phyloP scores from a whole-genome alignment of 2,113 vertebrate genomes.

The Serilophus lunatus region DNA sequence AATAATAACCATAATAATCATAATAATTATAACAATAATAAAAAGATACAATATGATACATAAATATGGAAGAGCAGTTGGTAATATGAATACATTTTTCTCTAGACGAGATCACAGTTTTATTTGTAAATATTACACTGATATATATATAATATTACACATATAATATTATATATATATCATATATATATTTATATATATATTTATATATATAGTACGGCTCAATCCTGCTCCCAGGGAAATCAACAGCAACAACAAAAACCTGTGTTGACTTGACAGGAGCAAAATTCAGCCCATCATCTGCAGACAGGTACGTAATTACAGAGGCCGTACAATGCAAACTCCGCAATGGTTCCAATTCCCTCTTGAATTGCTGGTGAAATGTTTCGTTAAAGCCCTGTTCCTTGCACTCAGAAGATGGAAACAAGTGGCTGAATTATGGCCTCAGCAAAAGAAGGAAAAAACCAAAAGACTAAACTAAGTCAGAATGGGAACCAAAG shows the following conservation, averaged over 20 bases:
- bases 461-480: conserved; percentile 7
- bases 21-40: conserved; percentile 77
- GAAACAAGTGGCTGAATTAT: conserved; percentile 36
- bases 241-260: conserved; percentile 37
- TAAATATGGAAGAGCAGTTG: conserved; percentile 82
- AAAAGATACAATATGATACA: conserved; percentile 81
- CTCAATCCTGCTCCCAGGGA: conserved; percentile 55
- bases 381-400: conserved; percentile 61
- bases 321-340: conserved; percentile 73
- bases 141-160: conserved; percentile 78
- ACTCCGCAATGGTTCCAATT: conserved; percentile 65
- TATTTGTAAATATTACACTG: conserved; percentile 82
- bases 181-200: conserved; percentile 71
- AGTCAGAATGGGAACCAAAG: conserved; percentile 53
- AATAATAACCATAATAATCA: conserved; percentile 73
- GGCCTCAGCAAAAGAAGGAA: conserved; percentile 18
- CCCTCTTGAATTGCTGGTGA: conserved; percentile 75
- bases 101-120: conserved; percentile 85
- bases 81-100: conserved; percentile 81
- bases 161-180: conserved; percentile 76
- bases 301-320: conserved; percentile 74
- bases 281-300: conserved; percentile 69
- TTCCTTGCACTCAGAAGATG: conserved; percentile 65
- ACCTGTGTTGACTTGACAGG: conserved; percentile 39
- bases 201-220: conserved; percentile 73